Base-by-base conservation (phyloP, 2,888 invertebrate genomes). In the Timandra comae region DNA sequence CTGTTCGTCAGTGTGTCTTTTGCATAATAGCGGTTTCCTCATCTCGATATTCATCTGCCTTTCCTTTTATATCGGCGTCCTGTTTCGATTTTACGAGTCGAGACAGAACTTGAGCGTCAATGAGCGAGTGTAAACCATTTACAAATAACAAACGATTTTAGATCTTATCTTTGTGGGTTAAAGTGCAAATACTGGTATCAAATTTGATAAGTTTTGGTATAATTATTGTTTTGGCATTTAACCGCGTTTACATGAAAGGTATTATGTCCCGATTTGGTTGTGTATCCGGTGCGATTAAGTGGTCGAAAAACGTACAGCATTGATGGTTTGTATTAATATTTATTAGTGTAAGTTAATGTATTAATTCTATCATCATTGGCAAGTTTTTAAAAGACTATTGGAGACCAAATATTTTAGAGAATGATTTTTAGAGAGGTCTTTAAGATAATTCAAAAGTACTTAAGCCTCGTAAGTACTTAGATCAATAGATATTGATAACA, bases 251-350 rank as follows among this genome's bases (percentile, higher is more conserved):
- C 56, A 68, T 55, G 65, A 74, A 70, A 68, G 69, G 64, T 59
- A 22, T 55, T 57, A 74, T 65, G 64, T 63, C 68, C 63, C 65
- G 69, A 65, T 67, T 77, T 73, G 69, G 69, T 66, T 64, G 52
- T 50, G 68, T 75, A 76, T 82, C 80, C 82, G 79, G 81, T 64
- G 61, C 77, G n/a, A n/a, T n/a, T n/a, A n/a, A n/a, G n/a, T n/a
- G n/a, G n/a, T n/a, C n/a, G n/a, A n/a, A n/a, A n/a, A n/a, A n/a
- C n/a, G n/a, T n/a, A n/a, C n/a, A n/a, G n/a, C n/a, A n/a, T n/a
- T n/a, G n/a, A n/a, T n/a, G n/a, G n/a, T n/a, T n/a, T n/a, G n/a
- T n/a, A n/a, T n/a, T n/a, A n/a, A n/a, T n/a, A n/a, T n/a, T n/a
- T n/a, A n/a, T n/a, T n/a, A n/a, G n/a, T n/a, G n/a, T n/a, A n/a